These are phyloP conservation scores for Muscicapa striata DNA, from an alignment of 2,797 vertebrate genomes.

Conservation along the genomic window DNA sequence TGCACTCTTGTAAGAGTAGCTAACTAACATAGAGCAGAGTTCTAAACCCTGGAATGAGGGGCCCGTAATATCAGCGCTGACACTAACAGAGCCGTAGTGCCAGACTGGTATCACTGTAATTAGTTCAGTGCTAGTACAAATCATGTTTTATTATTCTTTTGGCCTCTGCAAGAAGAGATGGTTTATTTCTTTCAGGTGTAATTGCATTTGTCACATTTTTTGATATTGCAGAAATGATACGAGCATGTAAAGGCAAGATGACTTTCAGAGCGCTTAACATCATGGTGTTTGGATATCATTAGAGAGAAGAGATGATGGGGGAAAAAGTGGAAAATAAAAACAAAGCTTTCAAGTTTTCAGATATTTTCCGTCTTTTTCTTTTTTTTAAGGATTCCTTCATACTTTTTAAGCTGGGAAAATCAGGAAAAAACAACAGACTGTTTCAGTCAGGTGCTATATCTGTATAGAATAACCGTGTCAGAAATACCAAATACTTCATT, in stretches of 20 bases:
- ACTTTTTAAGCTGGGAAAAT: background rate
- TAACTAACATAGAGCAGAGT: background rate
- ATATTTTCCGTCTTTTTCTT: background rate
- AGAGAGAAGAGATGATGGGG: background rate
- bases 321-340: background rate
- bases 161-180: background rate
- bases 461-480: background rate
- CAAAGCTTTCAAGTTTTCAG: background rate
- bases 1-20: background rate
- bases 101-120: slow-evolving; percentile 21
- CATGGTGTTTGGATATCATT: background rate
- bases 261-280: slow-evolving; percentile 19
- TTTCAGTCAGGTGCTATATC: background rate
- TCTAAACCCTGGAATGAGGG: background rate
- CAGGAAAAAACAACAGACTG: background rate
- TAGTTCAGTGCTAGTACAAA: slow-evolving; percentile 2
- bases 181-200: slow-evolving; percentile 39
- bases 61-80: background rate
- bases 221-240: background rate
- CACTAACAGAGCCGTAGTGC: background rate
- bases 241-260: background rate
- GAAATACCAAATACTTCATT: background rate
- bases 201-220: slow-evolving; percentile 46
- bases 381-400: background rate
- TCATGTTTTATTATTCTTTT: slow-evolving; percentile 2